A percentile compares a stretch with the other conserved stretches of the same genome.
phyloP scores from a whole-genome alignment of 2,888 invertebrate genomes.

The Nomada ferruginata region DNA sequence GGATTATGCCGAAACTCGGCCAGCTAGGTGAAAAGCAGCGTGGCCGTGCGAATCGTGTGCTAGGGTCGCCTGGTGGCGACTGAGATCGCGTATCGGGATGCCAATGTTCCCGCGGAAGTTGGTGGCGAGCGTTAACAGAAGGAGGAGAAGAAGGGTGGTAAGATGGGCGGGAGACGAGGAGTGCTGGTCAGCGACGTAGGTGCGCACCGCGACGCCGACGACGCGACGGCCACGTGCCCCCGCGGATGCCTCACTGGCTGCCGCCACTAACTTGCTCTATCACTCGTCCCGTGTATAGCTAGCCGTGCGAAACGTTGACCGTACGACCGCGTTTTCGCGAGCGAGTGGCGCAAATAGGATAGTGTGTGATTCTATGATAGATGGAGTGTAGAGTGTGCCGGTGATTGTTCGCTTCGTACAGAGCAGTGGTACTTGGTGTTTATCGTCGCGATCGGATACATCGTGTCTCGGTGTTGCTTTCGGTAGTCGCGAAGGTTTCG shows the following conservation, averaged over 20 bases:
- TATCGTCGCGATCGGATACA: background rate
- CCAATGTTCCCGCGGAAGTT: conserved; percentile 59
- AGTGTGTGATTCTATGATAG: conserved; percentile 27
- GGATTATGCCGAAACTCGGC: conserved; percentile 61
- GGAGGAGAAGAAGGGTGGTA: conserved; percentile 55
- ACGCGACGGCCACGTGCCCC: conserved; percentile 80
- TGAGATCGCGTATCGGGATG: conserved; percentile 67
- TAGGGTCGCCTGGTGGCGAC: conserved; percentile 77
- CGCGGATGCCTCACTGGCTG: conserved; percentile 54
- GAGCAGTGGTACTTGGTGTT: conserved; percentile 15
- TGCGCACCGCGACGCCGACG: conserved; percentile 70
- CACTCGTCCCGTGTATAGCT: conserved; percentile 12
- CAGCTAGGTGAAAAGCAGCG: conserved; percentile 50
- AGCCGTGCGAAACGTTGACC: conserved; percentile 24
- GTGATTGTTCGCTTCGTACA: conserved; percentile 7
- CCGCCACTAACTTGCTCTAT: conserved; percentile 43
- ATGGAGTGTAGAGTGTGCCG: conserved; percentile 23
- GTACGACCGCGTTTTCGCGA: background rate
- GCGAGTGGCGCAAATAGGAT: background rate
- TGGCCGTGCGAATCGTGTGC: conserved; percentile 63
- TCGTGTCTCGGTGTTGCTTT: background rate
- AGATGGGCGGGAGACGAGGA: conserved; percentile 64
- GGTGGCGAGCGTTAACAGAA: conserved; percentile 48
- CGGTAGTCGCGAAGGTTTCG: background rate
- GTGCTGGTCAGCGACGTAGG: conserved; percentile 64